Evolutionary conservation across 2,797 vertebrate genomes (phyloP).

Genomic region (Enteromius unitaeniatus): DNA sequence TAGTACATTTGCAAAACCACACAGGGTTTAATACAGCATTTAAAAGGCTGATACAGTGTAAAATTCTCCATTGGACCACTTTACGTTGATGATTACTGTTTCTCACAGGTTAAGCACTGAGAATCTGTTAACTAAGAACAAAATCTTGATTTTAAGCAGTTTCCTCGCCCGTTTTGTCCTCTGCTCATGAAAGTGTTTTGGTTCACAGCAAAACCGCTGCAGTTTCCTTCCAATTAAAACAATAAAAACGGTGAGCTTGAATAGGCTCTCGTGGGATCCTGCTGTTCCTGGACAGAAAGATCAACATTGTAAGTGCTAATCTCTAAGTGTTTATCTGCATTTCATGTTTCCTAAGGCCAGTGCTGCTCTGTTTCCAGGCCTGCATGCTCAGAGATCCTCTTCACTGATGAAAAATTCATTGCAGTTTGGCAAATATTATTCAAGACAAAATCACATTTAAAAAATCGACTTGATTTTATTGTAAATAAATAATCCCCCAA

Average conservation of each 20-base stretch:
- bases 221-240: not conserved
- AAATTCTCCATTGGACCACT: not conserved
- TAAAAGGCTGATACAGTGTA: not conserved
- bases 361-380: not conserved
- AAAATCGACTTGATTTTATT: slow-evolving; percentile 22
- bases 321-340: slow-evolving; percentile 26
- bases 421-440: slow-evolving; percentile 47
- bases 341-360: slow-evolving; percentile 21
- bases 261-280: slow-evolving; percentile 7
- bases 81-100: not conserved
- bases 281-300: slow-evolving; percentile 29
- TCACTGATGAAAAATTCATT: slow-evolving; percentile 47
- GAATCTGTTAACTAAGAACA: not conserved
- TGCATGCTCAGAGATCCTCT: not conserved
- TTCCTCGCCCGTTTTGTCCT: not conserved
- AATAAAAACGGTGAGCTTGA: not conserved
- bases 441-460: slow-evolving; percentile 31
- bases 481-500: not conserved
- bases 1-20: not conserved
- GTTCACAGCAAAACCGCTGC: not conserved
- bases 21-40: not conserved
- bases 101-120: not conserved
- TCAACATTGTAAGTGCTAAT: slow-evolving; percentile 6
- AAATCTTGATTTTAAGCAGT: not conserved
- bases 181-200: not conserved